Evolutionary conservation across 1,140 invertebrate species (phyloP).

Genomic region (Limonius californicus): DNA sequence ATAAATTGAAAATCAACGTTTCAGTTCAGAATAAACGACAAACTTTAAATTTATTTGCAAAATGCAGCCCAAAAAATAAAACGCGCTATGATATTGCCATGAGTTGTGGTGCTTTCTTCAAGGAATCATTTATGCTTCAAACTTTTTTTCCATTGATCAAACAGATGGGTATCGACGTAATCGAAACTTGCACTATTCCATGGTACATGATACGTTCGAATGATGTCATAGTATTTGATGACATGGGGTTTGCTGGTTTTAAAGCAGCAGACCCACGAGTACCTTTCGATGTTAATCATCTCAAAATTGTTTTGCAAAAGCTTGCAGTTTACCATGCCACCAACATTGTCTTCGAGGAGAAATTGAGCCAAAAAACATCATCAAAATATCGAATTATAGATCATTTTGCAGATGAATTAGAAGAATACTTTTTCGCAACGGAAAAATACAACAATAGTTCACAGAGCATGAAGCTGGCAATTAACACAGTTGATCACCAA

Average conservation of each 20-base stretch:
- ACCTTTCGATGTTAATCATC: background rate
- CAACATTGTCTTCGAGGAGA: background rate
- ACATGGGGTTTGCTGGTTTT: constrained; percentile 15
- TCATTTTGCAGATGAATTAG: background rate
- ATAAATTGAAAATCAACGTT: constrained; percentile 13
- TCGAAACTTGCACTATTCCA: background rate
- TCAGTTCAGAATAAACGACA: background rate
- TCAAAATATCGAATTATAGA: background rate
- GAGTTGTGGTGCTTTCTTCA: background rate
- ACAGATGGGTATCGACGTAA: no score
- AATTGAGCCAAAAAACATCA: constrained; percentile 17
- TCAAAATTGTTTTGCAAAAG: background rate
- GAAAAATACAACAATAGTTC: background rate
- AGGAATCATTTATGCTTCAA: background rate
- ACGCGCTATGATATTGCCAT: constrained; percentile 16
- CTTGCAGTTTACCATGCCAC: background rate
- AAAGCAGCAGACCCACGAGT: background rate
- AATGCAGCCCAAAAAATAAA: background rate
- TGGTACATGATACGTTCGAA: constrained; percentile 7
- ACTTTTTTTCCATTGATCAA: background rate
- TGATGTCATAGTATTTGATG: constrained; percentile 18
- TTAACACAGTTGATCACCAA: background rate
- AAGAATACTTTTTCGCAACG: background rate
- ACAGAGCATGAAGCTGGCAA: background rate
- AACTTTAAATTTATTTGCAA: constrained; percentile 19